phyloP scores from a whole-genome alignment of 2,888 invertebrate species.

The Andrena fulva region DNA sequence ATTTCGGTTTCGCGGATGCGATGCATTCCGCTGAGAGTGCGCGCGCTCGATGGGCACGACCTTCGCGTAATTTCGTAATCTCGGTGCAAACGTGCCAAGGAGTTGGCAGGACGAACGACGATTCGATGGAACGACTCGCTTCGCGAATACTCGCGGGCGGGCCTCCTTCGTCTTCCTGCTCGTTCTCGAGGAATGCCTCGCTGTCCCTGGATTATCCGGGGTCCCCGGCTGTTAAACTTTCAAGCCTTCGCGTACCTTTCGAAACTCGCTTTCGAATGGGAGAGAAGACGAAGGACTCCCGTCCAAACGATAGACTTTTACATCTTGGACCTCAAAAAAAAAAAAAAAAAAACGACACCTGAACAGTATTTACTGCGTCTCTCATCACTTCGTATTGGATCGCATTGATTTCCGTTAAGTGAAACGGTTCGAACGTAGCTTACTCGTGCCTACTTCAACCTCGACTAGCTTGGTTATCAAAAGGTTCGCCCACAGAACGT shows the following conservation, averaged over 20 bases:
- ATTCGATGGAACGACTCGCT: slow-evolving; percentile 24
- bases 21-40: neutral
- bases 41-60: neutral
- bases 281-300: neutral
- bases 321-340: neutral
- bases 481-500: neutral
- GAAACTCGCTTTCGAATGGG: neutral
- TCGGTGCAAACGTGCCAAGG: slow-evolving; percentile 51
- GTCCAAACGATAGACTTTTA: neutral
- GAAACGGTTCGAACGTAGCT: slow-evolving; percentile 6
- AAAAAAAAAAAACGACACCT: neutral
- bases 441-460: slow-evolving; percentile 12
- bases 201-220: neutral
- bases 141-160: slow-evolving; percentile 15
- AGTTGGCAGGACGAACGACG: slow-evolving; percentile 45
- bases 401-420: neutral
- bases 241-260: too few species aligned
- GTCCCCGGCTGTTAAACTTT: neutral
- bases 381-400: neutral
- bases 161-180: slow-evolving; percentile 8
- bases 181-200: neutral
- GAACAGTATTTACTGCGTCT: neutral
- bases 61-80: slow-evolving; percentile 35
- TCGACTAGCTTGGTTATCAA: neutral
- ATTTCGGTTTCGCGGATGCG: slow-evolving; percentile 12